Evolutionary conservation across 2,113 vertebrate genomes (phyloP), one percentile per base, ranked within the genome.

Genomic region (Ictalurus furcatus): DNA sequence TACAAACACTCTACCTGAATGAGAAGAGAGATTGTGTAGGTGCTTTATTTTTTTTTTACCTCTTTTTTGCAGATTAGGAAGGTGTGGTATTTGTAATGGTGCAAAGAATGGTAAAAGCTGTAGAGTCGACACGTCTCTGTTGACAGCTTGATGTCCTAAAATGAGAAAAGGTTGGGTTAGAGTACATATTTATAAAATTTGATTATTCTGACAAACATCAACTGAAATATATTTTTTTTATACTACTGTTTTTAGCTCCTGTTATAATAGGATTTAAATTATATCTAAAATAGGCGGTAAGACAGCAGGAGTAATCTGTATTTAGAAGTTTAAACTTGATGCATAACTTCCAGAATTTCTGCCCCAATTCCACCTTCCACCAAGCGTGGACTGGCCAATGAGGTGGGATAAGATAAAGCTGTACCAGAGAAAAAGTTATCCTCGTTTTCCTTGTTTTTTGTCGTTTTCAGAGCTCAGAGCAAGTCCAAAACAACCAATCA

Each of bases 81-180:
- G 86, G 97, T 98, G 94, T 98, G 97, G 94, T 97, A 98, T 90
- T 98, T 98, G 94, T 98, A 98, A 94, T 98, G 97, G 93, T 98
- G 97, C 87, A 98, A 96, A n/a, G 97, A 97, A 92, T 98, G 97
- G 93, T 97, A 98, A 40, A 98, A 96, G 59, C 96, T 97, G 94
- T 97, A 98, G 92, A 97, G 96, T 40, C 96, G 94, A 16, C 96
- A 97, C n/a, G 96, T 96, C 82, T 98, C 97, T 40, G 96, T 91
- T 87, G 97, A 97, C 82, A 98, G 96, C 91, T 96, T 97, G 93
- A 98, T 96, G 94, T 98, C 97, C 97, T 98, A 73, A 12, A 48
- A 76, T 25, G 25, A 84, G 30, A 73, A 1, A 89, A 63, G 6
- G 16, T 61, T n/a, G 19, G 12, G 34, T 84, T 16, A 79, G 17